These are phyloP conservation scores for human DNA, from an alignment of 2,113 vertebrate species.

Conservation along the genomic window GRCh38 chr2:16330001-16330500, in stretches of 20 bases:
- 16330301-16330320: constrained; percentile 94
- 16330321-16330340: constrained; percentile 99
- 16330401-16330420: constrained; percentile 91
- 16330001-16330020: neutral
- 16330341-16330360: constrained; percentile 96
- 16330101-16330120: constrained; percentile 83
- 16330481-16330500: constrained; percentile 76
- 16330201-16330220: constrained; percentile 80
- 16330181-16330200: constrained; percentile 91
- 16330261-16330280: constrained; percentile 92
- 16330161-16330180: constrained; percentile 85
- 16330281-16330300: constrained; percentile 89
- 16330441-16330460: constrained; percentile 90
- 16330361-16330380: constrained; percentile 95
- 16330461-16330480: constrained; percentile 83
- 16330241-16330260: constrained; percentile 86
- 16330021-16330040: neutral
- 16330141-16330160: constrained; percentile 85
- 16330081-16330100: constrained; percentile 79
- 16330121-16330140: constrained; percentile 88
- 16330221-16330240: constrained; percentile 79
- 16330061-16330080: constrained; percentile 68
- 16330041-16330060: constrained; percentile 71
- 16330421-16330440: constrained; percentile 81
- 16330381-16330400: constrained; percentile 90